Conservation (phyloP, 2,888 invertebrate genomes). For the Dione juno region DNA sequence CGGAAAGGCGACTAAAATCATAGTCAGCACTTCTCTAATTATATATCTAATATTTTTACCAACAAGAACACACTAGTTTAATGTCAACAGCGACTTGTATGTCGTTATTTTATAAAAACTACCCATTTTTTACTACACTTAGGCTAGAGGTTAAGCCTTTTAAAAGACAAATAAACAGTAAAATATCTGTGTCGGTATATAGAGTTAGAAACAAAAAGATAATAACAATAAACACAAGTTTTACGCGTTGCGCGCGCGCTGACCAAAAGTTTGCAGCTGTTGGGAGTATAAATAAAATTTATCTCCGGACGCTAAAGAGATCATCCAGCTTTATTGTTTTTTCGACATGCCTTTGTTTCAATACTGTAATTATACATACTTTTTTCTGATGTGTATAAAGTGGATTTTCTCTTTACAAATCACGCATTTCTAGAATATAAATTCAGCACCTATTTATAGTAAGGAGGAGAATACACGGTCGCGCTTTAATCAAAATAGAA, state of each 20-base stretch:
- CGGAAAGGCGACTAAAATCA: too few relatives aligned
- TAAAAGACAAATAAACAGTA: constrained; percentile 60
- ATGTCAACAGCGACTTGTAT: constrained; percentile 54
- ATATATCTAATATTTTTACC: too few relatives aligned
- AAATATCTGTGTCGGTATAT: constrained; percentile 48
- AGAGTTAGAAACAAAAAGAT: constrained; percentile 72
- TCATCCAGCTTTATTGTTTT: constrained; percentile 75
- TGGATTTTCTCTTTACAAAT: too few relatives aligned
- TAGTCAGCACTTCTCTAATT: too few relatives aligned
- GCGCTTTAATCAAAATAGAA: too few relatives aligned
- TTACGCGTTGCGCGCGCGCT: constrained; percentile 64
- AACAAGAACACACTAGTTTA: not conserved
- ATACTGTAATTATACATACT: constrained; percentile 28
- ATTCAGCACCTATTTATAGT: too few relatives aligned
- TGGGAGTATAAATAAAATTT: constrained; percentile 80
- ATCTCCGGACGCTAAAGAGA: constrained; percentile 77
- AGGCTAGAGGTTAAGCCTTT: constrained; percentile 46
- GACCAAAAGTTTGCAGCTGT: constrained; percentile 84
- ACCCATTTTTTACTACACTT: constrained; percentile 36
- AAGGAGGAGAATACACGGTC: too few relatives aligned
- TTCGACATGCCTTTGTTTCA: constrained; percentile 44
- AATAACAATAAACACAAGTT: constrained; percentile 68
- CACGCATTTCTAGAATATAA: too few relatives aligned
- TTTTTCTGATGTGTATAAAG: not conserved
- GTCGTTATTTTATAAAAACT: constrained; percentile 50